These are phyloP conservation scores for Actinemys pallida DNA, from an alignment of 2,113 vertebrate genomes.

Conservation along the genomic window DNA sequence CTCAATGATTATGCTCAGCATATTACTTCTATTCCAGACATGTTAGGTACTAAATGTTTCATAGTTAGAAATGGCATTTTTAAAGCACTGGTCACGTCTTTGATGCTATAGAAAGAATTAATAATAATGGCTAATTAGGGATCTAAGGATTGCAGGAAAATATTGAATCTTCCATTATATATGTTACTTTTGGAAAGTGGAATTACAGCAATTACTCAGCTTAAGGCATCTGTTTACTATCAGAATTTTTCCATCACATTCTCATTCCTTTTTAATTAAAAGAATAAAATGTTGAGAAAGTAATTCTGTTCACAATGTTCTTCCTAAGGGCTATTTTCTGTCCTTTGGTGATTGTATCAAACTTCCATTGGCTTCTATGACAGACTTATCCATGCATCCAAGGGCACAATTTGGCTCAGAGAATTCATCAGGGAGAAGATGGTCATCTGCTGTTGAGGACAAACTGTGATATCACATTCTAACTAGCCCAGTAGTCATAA, in stretches of 20 bases:
- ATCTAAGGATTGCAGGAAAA: conserved; percentile 7
- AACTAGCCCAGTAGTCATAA: background rate
- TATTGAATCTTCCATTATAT: background rate
- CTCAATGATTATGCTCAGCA: background rate
- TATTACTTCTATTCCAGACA: background rate
- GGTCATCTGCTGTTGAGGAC: conserved; percentile 24
- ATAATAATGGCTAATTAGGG: background rate
- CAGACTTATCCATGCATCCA: conserved; percentile 2
- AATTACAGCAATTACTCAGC: conserved; percentile 3
- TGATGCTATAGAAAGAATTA: background rate
- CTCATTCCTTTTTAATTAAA: conserved; percentile 54
- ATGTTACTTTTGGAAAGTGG: conserved; percentile 23
- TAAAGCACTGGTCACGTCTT: background rate
- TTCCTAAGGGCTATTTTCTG: conserved; percentile 1
- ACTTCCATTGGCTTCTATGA: background rate
- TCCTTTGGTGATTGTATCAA: conserved; percentile 23
- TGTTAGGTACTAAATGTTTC: background rate
- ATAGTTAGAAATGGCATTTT: background rate
- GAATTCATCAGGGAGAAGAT: conserved; percentile 51
- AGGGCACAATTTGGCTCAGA: conserved; percentile 28
- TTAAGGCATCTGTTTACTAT: conserved; percentile 13
- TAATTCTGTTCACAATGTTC: conserved; percentile 8
- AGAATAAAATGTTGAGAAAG: background rate
- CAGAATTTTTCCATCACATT: conserved; percentile 20
- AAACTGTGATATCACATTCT: conserved; percentile 10